phyloP scores from a whole-genome alignment of 1,140 invertebrate species.

The Euglossa dilemma region DNA sequence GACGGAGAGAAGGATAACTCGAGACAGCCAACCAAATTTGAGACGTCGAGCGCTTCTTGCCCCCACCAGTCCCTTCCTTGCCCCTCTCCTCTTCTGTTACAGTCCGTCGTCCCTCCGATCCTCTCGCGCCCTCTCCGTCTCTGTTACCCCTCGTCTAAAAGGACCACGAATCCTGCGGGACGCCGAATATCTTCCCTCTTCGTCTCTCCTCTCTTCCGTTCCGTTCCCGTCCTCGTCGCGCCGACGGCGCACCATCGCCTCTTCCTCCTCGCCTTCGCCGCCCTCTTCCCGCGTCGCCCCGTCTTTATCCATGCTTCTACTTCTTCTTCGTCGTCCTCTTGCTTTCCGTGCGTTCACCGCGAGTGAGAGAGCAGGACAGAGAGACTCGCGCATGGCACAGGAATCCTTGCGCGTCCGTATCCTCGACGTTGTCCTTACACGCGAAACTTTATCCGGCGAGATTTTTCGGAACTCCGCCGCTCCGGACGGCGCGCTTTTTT shows the following conservation, averaged over 20 bases:
- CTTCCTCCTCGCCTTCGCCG: not conserved
- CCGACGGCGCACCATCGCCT: slow-evolving; percentile 16
- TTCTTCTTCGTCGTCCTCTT: slow-evolving; percentile 13
- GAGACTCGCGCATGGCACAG: slow-evolving; percentile 59
- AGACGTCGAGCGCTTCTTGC: slow-evolving; percentile 73
- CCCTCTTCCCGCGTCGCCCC: slow-evolving; percentile 10
- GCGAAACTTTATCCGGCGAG: slow-evolving; percentile 49
- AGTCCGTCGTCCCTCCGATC: slow-evolving; percentile 4
- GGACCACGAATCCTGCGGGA: slow-evolving; percentile 61
- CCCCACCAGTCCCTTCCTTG: slow-evolving; percentile 61
- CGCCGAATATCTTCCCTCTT: slow-evolving; percentile 46
- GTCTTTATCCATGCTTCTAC: slow-evolving; percentile 12
- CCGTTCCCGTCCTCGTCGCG: slow-evolving; percentile 25
- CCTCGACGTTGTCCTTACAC: slow-evolving; percentile 40
- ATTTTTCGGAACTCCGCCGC: slow-evolving; percentile 41
- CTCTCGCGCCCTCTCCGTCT: slow-evolving; percentile 25
- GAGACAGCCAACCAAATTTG: slow-evolving; percentile 80
- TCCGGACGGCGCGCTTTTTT: not conserved
- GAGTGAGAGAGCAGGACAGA: slow-evolving; percentile 36
- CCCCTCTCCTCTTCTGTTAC: slow-evolving; percentile 40
- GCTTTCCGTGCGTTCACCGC: not conserved
- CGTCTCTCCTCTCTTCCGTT: slow-evolving; percentile 36
- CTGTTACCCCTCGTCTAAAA: slow-evolving; percentile 29
- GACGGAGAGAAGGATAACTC: slow-evolving; percentile 55
- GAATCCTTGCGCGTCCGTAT: slow-evolving; percentile 61